phyloP scores from a whole-genome alignment of 2,888 invertebrate genomes.

The Bombylius major region DNA sequence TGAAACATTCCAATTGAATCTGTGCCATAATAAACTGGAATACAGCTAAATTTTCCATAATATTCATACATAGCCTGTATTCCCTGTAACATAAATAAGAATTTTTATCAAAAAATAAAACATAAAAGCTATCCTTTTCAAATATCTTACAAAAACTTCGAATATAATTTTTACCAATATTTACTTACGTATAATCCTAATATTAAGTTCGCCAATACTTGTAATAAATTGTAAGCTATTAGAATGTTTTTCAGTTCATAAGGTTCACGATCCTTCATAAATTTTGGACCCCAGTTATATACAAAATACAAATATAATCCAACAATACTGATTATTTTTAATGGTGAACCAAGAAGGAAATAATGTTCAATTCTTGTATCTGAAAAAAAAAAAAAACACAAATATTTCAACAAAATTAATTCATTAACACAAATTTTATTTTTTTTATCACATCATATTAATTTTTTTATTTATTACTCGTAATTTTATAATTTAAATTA shows the following conservation, averaged over 20 bases:
- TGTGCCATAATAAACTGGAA: conserved; percentile 3
- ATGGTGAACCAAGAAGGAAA: conserved; percentile 51
- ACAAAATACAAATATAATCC: conserved; percentile 54
- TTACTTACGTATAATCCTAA: background rate
- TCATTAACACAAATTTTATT: background rate
- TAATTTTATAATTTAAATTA: background rate
- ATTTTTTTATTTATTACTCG: background rate
- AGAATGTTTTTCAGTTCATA: conserved; percentile 48
- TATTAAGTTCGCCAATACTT: background rate
- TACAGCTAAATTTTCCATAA: background rate
- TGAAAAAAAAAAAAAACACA: conserved; percentile 21
- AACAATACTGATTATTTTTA: conserved; percentile 43
- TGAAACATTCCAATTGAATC: background rate
- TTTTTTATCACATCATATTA: background rate
- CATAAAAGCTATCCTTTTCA: background rate
- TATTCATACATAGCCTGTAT: background rate
- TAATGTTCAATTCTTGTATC: conserved; percentile 51
- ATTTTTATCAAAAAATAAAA: too few relatives aligned
- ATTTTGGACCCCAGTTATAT: conserved; percentile 50
- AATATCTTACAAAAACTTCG: background rate
- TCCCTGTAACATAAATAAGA: background rate
- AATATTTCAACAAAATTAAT: background rate
- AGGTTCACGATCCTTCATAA: conserved; percentile 52
- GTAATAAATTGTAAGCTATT: conserved; percentile 4
- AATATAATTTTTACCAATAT: background rate